phyloP scores from a whole-genome alignment of 1,140 invertebrate genomes.

The Dysdera silvatica region DNA sequence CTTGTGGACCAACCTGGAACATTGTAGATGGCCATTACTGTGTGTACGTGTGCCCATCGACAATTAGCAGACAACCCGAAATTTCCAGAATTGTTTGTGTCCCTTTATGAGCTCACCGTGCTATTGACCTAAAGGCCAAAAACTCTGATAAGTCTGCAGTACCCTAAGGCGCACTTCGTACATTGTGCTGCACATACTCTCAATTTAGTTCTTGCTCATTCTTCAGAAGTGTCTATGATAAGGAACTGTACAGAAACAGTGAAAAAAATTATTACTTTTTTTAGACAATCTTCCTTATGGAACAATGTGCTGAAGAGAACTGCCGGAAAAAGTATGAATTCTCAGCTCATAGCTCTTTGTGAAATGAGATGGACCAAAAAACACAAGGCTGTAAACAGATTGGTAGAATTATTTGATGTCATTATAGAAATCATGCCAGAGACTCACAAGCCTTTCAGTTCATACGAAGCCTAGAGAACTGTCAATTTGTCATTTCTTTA shows the following conservation, averaged over 20 bases:
- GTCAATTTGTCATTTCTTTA: not conserved
- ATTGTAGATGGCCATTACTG: no score
- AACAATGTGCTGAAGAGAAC: not conserved
- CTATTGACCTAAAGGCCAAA: no score
- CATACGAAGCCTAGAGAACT: not conserved
- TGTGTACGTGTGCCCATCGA: no score
- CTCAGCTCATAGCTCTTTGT: not conserved
- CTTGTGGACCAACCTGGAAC: no score
- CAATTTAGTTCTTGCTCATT: not conserved
- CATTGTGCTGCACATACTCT: conserved; percentile 4
- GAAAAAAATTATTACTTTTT: not conserved
- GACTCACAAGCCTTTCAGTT: no score
- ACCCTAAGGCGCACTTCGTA: not conserved
- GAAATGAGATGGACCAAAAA: not conserved
- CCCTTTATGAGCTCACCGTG: no score
- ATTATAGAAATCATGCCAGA: no score
- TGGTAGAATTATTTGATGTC: no score
- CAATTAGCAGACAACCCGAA: no score
- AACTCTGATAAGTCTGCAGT: not conserved
- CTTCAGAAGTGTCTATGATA: not conserved
- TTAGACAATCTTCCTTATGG: not conserved
- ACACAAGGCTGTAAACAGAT: not conserved
- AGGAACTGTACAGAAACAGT: not conserved
- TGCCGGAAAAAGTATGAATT: not conserved
- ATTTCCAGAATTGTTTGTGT: no score